Base-by-base conservation (phyloP, 1,140 invertebrate genomes). In the Drosophila nikananu region DNA sequence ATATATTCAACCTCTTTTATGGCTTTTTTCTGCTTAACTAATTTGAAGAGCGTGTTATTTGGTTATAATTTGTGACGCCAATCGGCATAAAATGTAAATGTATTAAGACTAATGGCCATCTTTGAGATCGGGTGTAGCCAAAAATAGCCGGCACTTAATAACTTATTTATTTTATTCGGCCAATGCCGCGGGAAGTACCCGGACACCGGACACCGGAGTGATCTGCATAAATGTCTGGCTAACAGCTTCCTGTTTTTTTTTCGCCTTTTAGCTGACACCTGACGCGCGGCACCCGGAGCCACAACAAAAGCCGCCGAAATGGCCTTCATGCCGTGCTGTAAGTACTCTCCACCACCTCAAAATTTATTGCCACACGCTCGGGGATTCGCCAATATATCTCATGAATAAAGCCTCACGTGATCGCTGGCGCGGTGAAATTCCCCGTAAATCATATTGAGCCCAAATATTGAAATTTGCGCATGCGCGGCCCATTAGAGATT, bases 321-420 rank as follows among this genome's bases (percentile, higher is more conserved):
- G 90, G 91, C 91, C 74, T 86, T 92, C 77, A 78, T 92, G 23
- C 86, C 86, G 49, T 80, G 77, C 54, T 86, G 90, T 92, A 90
- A 91, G 90, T 91, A 86, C 46, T 57, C 48, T 39, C 35, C 32
- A 57, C n/a, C n/a, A n/a, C 21, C 10, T 10, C 51, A 58, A 44
- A 39, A 39, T 54, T 30, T 62, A 74, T 75, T 73, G 57, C 68
- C 52, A 63, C 55, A 58, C 77, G 49, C 46, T 55, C 48, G 25
- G 54, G 54, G 42, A 59, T 49, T 80, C 46, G 21, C 46, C 23
- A 55, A 49, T 13, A 35, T 59, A 42, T 23, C 48, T 25, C 41
- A 61, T 71, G 52, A 86, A 87, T 65, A 81, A 84, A 5, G 17
- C 19, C 68, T 89, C 83, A 83, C 73, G 77, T 80, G 84, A 82